A percentile compares a stretch with the other conserved stretches of the same genome.
phyloP scores from a whole-genome alignment of 2,113 vertebrate genomes.

The Dasyprocta punctata region DNA sequence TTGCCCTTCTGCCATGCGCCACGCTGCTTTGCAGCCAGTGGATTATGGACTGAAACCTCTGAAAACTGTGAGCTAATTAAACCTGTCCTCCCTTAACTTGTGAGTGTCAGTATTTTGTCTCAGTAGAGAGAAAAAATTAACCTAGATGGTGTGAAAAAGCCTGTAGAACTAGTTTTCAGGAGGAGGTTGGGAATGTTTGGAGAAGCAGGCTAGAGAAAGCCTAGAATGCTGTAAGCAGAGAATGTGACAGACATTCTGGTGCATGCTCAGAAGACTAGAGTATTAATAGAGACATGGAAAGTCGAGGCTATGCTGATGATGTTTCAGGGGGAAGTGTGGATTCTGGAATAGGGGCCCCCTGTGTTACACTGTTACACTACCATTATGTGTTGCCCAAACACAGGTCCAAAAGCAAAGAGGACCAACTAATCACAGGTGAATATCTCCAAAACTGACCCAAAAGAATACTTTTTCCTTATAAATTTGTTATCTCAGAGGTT shows the following conservation, averaged over 20 bases:
- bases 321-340: background rate
- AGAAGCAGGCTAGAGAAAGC: background rate
- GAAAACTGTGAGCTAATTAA: too few species aligned
- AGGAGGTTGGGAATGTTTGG: background rate
- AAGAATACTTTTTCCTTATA: background rate
- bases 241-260: background rate
- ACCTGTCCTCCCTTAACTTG: background rate
- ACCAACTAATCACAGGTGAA: background rate
- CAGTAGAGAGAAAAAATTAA: background rate
- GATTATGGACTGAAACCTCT: too few species aligned
- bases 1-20: too few species aligned
- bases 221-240: background rate
- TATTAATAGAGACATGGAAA: background rate
- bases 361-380: background rate
- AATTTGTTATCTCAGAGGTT: background rate
- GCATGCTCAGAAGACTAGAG: background rate
- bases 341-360: background rate
- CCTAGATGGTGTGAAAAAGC: background rate
- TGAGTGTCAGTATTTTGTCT: background rate
- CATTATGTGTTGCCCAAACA: background rate
- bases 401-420: background rate
- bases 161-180: background rate
- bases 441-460: background rate
- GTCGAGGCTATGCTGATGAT: background rate
- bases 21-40: too few species aligned